A percentile compares a stretch with the other conserved stretches of the same genome.
phyloP scores from a whole-genome alignment of 2,888 invertebrate species.

The Theretra japonica region DNA sequence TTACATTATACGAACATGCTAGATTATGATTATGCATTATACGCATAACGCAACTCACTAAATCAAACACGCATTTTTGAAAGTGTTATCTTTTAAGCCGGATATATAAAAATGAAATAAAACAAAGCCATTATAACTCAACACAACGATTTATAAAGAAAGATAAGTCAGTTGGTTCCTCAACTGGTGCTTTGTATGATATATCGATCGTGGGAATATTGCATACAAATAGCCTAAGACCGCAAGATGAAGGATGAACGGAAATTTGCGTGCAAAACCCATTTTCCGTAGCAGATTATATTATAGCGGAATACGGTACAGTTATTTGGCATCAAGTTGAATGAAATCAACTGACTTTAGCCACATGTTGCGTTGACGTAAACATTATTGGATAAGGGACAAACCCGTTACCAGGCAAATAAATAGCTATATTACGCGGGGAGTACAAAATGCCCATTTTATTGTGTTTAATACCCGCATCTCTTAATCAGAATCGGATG shows the following conservation, averaged over 20 bases:
- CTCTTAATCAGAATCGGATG: not conserved
- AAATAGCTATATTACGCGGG: not conserved
- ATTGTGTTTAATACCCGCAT: slow-evolving; percentile 5
- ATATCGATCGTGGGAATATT: not conserved
- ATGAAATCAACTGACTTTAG: not conserved
- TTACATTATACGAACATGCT: no score
- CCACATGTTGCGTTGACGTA: not conserved
- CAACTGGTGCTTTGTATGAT: not conserved
- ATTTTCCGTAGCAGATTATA: not conserved
- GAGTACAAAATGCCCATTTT: not conserved
- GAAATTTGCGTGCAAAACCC: not conserved
- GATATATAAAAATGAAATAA: no score
- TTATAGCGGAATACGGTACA: not conserved
- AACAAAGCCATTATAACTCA: no score
- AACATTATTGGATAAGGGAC: not conserved
- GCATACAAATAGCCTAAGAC: not conserved
- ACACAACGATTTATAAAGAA: no score
- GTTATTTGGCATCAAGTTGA: not conserved
- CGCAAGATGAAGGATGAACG: not conserved
- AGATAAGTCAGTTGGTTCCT: no score
- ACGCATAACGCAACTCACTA: no score
- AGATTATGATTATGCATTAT: no score
- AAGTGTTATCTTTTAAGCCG: no score
- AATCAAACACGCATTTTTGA: no score
- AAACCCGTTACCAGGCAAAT: not conserved